Base-by-base conservation (phyloP, 2,113 vertebrate genomes). In the Anolis carolinensis region DNA sequence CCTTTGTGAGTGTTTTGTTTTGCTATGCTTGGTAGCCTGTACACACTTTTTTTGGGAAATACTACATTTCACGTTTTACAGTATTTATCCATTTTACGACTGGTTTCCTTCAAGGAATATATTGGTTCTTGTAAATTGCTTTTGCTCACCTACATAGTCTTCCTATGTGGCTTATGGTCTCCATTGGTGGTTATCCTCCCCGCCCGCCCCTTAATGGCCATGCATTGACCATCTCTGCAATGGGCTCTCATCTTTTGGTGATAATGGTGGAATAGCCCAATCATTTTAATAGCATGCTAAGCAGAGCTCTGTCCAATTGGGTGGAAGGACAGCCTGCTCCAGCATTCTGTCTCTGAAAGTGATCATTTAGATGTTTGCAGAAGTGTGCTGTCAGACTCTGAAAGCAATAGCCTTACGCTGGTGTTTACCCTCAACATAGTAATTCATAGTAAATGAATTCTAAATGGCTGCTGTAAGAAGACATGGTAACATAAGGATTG, bases 1-100 rank as follows among this genome's bases (percentile, higher is more conserved):
- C 99, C 98, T 0, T 92, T 99, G 98, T 99, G 96, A 98, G 98
- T 97, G 89, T 59, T 79, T 71, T 65, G 72, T 25, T 74, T 59
- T 59, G 55, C 55, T 59, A 59, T 59, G 27, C 83, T 72, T 67
- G 0, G 14, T 83, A 88, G 9, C 4, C 83, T 72, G 13, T 86
- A 59, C 27, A 59, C 73, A 87, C 88, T 3, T 2, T 70, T 62
- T 83, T n/a, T n/a, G n/a, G 39, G n/a, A 55, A 62, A 75, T 88
- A 87, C 67, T 90, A 89, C 84, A 82, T 75, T 23, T 59, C 50
- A 90, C 23, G 3, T 50, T 72, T 84, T 62, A 27, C 52, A 72
- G 27, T 20, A 39, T 59, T 79, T 85, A 2, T 13, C 30, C 44
- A 65, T 72, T 11, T 48, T 50, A 23, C 44, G 78, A 4, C 20